phyloP scores from a whole-genome alignment of 2,888 invertebrate species.

The Platynereis dumerilii region DNA sequence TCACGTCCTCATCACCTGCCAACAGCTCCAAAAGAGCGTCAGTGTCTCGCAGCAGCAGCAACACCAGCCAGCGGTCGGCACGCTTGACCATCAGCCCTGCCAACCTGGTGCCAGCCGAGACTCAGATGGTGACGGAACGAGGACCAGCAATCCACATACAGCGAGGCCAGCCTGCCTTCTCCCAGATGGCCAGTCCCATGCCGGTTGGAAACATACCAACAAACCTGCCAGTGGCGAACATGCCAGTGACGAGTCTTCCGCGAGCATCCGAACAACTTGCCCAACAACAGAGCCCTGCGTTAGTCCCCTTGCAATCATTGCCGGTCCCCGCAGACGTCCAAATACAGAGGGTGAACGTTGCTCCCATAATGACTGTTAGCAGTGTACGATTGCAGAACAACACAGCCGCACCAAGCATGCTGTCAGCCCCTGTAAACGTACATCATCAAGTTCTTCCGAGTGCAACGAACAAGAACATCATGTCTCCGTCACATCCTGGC shows the following conservation, averaged over 20 bases:
- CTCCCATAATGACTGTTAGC: constrained; percentile 19
- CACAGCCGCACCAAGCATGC: neutral
- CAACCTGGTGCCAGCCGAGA: too few relatives aligned
- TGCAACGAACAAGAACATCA: too few relatives aligned
- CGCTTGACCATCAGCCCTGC: neutral
- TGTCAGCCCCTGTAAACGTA: neutral
- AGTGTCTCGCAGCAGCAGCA: constrained; percentile 2
- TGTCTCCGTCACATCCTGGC: too few relatives aligned
- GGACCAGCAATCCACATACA: neutral
- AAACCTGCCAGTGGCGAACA: constrained; percentile 8
- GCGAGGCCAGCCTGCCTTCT: too few relatives aligned
- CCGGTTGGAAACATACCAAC: constrained; percentile 10
- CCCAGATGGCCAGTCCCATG: constrained; percentile 6
- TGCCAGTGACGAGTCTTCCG: neutral
- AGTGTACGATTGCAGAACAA: neutral
- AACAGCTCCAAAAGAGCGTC: neutral
- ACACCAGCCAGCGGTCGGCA: constrained; percentile 5
- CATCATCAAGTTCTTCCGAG: neutral
- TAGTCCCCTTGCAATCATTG: neutral
- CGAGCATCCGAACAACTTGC: neutral
- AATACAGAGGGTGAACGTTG: constrained; percentile 16
- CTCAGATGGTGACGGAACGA: too few relatives aligned
- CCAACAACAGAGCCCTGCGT: too few relatives aligned
- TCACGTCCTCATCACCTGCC: too few relatives aligned
- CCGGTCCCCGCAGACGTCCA: constrained; percentile 19